These are phyloP conservation scores for Maniola jurtina DNA, from an alignment of 1,140 invertebrate genomes.

Conservation along the genomic window DNA sequence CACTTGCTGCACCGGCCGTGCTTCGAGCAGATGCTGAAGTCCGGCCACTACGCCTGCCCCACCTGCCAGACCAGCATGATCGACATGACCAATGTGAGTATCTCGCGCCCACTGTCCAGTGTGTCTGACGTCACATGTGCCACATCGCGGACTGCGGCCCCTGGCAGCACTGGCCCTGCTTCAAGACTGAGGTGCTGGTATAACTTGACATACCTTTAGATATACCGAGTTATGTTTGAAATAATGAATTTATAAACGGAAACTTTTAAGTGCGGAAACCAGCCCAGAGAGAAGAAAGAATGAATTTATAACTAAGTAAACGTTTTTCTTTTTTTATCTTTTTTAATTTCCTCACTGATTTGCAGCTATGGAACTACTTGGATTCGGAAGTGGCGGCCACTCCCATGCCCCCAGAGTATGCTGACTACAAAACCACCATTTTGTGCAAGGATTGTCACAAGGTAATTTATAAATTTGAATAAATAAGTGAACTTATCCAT, in stretches of 20 bases:
- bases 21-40: conserved; percentile 87
- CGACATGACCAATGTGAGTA: conserved; percentile 85
- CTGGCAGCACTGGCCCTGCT: conserved; percentile 89
- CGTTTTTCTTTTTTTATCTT: too few species aligned
- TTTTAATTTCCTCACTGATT: too few species aligned
- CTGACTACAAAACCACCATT: conserved; percentile 87
- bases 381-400: conserved; percentile 89
- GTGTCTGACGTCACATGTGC: conserved; percentile 90
- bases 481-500: too few species aligned
- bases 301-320: too few species aligned
- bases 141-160: conserved; percentile 93
- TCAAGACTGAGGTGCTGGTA: conserved; percentile 74
- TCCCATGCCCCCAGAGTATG: conserved; percentile 90
- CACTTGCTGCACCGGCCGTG: conserved; percentile 90
- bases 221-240: not conserved
- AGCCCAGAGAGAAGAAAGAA: too few species aligned
- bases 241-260: too few species aligned
- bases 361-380: conserved; percentile 87
- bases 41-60: conserved; percentile 92
- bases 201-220: not conserved
- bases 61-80: conserved; percentile 91
- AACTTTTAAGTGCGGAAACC: too few species aligned
- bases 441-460: conserved; percentile 94
- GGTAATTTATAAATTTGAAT: conserved; percentile 77
- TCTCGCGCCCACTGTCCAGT: conserved; percentile 92